Conservation (phyloP, 1,140 invertebrate genomes). For the Bicyclus anynana region DNA sequence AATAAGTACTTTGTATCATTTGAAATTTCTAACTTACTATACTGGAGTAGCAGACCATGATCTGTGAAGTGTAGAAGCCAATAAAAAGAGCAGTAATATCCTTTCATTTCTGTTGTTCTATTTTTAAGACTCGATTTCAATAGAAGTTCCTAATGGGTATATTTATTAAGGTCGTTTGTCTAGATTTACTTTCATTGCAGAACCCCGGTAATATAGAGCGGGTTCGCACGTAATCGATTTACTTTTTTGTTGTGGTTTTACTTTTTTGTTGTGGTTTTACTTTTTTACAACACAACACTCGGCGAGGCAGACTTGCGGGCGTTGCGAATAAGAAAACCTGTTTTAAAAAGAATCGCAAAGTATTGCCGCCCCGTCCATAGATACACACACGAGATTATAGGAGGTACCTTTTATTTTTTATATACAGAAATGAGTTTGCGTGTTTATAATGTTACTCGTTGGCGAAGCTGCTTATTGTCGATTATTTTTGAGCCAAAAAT, state of each 20-base stretch:
- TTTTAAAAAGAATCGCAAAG: conserved; percentile 36
- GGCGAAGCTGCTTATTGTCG: conserved; percentile 1
- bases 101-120: too few species aligned
- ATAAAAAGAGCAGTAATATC: too few species aligned
- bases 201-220: conserved; percentile 11
- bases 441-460: conserved; percentile 11
- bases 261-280: conserved; percentile 42
- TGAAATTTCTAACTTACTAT: too few species aligned
- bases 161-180: neutral
- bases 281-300: conserved; percentile 40
- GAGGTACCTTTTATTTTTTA: conserved; percentile 9
- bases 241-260: conserved; percentile 37
- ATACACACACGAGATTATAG: conserved; percentile 15
- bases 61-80: too few species aligned
- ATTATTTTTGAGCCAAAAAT: conserved; percentile 4
- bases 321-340: conserved; percentile 54
- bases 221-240: conserved; percentile 24
- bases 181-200: conserved; percentile 14
- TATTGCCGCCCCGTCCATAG: conserved; percentile 18
- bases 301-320: conserved; percentile 60
- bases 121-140: neutral
- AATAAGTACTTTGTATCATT: too few species aligned
- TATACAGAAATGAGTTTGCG: conserved; percentile 12
- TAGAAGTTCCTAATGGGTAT: too few species aligned
- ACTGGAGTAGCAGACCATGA: too few species aligned